Evolutionary conservation across 2,888 invertebrate species (phyloP), one percentile per base, ranked within the genome.

Genomic region (Pinctada fucata): DNA sequence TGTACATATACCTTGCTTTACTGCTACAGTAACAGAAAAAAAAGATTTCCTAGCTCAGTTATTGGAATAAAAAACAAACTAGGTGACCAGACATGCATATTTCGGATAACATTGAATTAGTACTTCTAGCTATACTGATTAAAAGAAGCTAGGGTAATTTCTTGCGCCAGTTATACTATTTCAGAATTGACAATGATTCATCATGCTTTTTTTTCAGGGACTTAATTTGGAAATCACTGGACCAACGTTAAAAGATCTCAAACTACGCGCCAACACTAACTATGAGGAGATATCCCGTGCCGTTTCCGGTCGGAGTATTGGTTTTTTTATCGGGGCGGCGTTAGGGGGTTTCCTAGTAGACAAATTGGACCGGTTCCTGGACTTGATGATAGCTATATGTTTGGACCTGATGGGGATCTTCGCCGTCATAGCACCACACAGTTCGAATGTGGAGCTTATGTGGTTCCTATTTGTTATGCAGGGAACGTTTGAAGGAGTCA

Each of bases 241-340:
- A 2, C 88, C 88, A 3, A 87, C 88, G 3, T 79, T 88, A 31
- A 85, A 84, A 50, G 87, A 88, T 77, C 76, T 88, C 45, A 86
- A 81, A 80, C 79, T 84, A 16, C 79, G 83, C 13, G 78, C 84
- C 0, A 69, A 81, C 5, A 80, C 81, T 3, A 83, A 87, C 76
- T 86, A 86, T 76, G 88, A 88, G 69, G 85, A 86, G 67, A 85
- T 88, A 2, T 84, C 87, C 0, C 78, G 85, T 8, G 87, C 86
- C 2, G 79, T 88, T 3, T 83, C 83, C 3, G 85, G 82, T 2
- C 66, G 83, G 3, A 86, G 86, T 63, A 84, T 84, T 2, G 88
- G 88, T 0, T 83, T 82, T 50, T 80, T 86, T 49, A 67, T 82
- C n/a, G 82, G 84, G 50, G 71, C 79, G 3, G 74, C 72, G 2